Evolutionary conservation across 2,113 vertebrate species (phyloP).

Genomic region (Myxocyprinus asiaticus): DNA sequence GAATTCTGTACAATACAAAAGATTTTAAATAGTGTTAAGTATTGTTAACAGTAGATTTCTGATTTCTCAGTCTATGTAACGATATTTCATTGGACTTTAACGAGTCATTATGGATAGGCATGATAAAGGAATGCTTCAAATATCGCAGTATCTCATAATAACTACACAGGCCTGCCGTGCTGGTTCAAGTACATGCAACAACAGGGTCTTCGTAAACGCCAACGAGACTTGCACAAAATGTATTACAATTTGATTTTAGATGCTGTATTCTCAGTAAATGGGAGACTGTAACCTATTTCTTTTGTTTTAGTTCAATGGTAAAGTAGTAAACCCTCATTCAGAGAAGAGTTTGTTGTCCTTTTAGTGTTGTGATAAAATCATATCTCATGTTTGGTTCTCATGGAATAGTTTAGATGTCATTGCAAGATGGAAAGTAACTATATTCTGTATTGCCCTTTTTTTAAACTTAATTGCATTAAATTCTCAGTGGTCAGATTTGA

Average conservation of each 20-base stretch:
- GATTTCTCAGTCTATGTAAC: constrained; percentile 23
- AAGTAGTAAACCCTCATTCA: constrained; percentile 16
- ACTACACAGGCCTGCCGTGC: no score
- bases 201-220: no score
- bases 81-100: no score
- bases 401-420: constrained; percentile 44
- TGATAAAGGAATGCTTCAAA: no score
- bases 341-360: constrained; percentile 34
- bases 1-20: constrained; percentile 31
- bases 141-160: no score
- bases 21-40: constrained; percentile 13
- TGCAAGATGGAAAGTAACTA: constrained; percentile 38
- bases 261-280: constrained; percentile 10
- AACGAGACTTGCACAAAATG: constrained; percentile 6
- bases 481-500: constrained; percentile 31
- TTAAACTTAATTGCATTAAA: constrained; percentile 43
- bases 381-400: constrained; percentile 36
- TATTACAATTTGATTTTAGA: constrained; percentile 1
- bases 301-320: constrained; percentile 34
- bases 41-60: constrained; percentile 34
- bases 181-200: neutral
- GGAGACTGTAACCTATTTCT: constrained; percentile 1
- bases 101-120: no score
- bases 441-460: constrained; percentile 45
- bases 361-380: constrained; percentile 42